A percentile compares a stretch with the other conserved stretches of the same genome.
Conservation (phyloP, 2,888 invertebrate species). For the Eupelmus urozonus region DNA sequence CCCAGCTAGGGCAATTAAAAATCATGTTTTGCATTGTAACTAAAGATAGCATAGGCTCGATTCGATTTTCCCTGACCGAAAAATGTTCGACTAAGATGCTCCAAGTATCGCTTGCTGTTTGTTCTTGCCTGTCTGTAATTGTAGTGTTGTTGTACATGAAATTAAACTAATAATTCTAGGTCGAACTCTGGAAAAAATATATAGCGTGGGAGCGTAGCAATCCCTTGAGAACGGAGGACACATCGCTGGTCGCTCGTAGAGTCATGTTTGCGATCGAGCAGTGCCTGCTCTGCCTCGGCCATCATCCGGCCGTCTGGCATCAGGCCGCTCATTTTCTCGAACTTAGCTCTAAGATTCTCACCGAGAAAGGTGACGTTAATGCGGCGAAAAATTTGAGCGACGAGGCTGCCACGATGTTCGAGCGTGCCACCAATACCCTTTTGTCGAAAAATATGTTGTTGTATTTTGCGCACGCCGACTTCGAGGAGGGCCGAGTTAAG, state of each 20-base stretch:
- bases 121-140: no score
- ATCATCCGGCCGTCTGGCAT: constrained; percentile 99
- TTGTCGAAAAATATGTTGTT: constrained; percentile 94
- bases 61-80: no score
- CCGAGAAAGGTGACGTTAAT: constrained; percentile 97
- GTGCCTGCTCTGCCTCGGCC: constrained; percentile 95
- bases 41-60: neutral
- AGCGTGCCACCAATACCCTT: constrained; percentile 93
- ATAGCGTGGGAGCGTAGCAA: constrained; percentile 98
- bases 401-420: constrained; percentile 96
- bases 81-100: no score
- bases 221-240: constrained; percentile 97
- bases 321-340: constrained; percentile 98
- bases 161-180: constrained; percentile 81
- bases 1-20: no score
- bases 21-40: constrained; percentile 11
- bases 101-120: no score
- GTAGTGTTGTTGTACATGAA: no score
- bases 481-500: constrained; percentile 97
- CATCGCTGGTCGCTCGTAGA: constrained; percentile 92
- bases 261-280: constrained; percentile 99
- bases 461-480: constrained; percentile 99
- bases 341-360: constrained; percentile 93
- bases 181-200: constrained; percentile 99
- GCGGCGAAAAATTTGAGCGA: constrained; percentile 95